Conservation (phyloP, 2,888 invertebrate genomes). For the Caenorhabditis sp. region DNA sequence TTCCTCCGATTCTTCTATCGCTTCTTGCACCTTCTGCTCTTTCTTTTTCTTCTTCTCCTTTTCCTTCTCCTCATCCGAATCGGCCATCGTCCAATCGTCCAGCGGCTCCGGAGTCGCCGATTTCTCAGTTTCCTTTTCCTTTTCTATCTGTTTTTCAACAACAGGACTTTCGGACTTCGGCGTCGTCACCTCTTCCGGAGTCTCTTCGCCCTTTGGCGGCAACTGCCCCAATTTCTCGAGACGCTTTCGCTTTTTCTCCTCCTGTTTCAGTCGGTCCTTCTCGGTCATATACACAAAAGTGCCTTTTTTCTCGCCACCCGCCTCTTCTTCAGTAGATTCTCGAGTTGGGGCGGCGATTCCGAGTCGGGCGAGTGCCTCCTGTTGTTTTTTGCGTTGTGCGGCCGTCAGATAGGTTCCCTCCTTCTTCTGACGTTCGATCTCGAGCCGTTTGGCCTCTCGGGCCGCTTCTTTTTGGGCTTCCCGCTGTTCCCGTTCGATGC, state of each 20-base stretch:
- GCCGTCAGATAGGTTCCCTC: constrained; percentile 94
- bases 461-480: constrained; percentile 86
- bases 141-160: no score
- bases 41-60: constrained; percentile 65
- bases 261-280: constrained; percentile 38
- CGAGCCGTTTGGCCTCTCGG: constrained; percentile 92
- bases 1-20: constrained; percentile 18
- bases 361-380: constrained; percentile 85
- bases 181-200: constrained; percentile 20
- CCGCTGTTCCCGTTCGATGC: no score
- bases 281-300: constrained; percentile 64
- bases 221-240: constrained; percentile 45
- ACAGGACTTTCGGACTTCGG: no score
- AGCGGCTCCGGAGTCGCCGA: constrained; percentile 49
- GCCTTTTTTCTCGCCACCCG: constrained; percentile 65
- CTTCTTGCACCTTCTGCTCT: background rate
- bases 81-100: constrained; percentile 80
- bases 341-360: constrained; percentile 48
- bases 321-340: constrained; percentile 47
- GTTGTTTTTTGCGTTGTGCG: constrained; percentile 91
- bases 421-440: constrained; percentile 93
- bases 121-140: constrained; percentile 45
- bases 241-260: constrained; percentile 53
- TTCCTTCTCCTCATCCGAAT: constrained; percentile 80
- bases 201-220: background rate